Evolutionary conservation across 2,888 invertebrate species (phyloP).

Genomic region (Tetragonisca angustula): DNA sequence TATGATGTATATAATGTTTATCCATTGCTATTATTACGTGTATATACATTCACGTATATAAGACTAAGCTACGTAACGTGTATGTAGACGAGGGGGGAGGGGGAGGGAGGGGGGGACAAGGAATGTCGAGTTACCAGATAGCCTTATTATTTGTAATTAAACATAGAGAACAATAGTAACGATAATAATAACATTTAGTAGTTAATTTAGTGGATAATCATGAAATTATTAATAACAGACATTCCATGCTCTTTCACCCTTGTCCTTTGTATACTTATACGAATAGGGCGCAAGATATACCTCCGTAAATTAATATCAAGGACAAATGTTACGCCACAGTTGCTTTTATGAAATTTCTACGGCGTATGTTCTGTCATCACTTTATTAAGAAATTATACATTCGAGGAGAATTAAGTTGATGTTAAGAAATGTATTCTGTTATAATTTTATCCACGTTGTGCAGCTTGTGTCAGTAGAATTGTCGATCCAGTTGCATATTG

Average conservation of each 20-base stretch:
- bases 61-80: neutral
- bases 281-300: constrained; percentile 3
- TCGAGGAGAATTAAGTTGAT: neutral
- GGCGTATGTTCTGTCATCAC: neutral
- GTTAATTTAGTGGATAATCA: neutral
- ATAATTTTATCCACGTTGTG: neutral
- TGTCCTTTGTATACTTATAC: neutral
- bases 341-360: constrained; percentile 26
- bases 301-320: constrained; percentile 8
- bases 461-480: neutral
- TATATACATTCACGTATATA: neutral
- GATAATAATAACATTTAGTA: no score
- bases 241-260: neutral
- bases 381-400: neutral
- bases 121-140: neutral
- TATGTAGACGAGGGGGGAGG: neutral
- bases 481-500: neutral
- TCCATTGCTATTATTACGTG: neutral
- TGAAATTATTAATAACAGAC: neutral
- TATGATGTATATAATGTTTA: constrained; percentile 38
- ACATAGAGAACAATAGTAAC: neutral
- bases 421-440: neutral
- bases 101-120: no score
- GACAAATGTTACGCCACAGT: neutral
- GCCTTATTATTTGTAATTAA: neutral